Base-by-base conservation (phyloP, 2,113 vertebrate genomes). In the Cacatua alba region DNA sequence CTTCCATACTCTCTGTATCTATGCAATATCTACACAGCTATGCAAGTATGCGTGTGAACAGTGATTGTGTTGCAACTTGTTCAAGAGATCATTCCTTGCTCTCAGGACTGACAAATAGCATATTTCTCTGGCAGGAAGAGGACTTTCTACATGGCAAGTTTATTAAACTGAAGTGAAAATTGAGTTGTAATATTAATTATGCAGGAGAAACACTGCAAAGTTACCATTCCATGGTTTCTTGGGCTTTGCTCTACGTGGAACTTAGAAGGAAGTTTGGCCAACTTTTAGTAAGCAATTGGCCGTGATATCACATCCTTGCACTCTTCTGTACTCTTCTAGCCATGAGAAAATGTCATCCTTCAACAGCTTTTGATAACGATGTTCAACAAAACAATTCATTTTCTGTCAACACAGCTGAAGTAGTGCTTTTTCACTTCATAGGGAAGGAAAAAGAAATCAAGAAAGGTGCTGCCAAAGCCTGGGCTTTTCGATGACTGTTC, bases 21-120 rank as follows among this genome's bases (percentile, higher is more conserved):
- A 0, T 19, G 43, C 4, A 25, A 14, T 15, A 12, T 23, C 19
- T 43, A 0, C 35, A 35, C 21, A 46, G 59, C 18, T 11, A 3
- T 49, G 31, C 1, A 41, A 35, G 41, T 12, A 11, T 0, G 12
- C 0, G 1, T 23, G 12, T 7, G 8, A 46, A 17, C 29, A 46
- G 39, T 43, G 51, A 39, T 80, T 1, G 0, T 35, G 3, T 41
- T 53, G 43, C 24, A 63, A 0, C 17, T 74, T 3, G 0, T 33
- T 41, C 20, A 17, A 26, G 64, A 48, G 8, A 60, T 65, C 39
- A 12, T 59, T 25, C 11, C 19, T 51, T 1, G 0, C 20, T 72
- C 41, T 76, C 29, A 72, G 64, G 25, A 41, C n/a, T 35, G 69
- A 16, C 48, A 51, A 2, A 19, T 21, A 72, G 4, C 33, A 35